Conservation (phyloP, 2,113 vertebrate species). For the Narcine bancroftii region DNA sequence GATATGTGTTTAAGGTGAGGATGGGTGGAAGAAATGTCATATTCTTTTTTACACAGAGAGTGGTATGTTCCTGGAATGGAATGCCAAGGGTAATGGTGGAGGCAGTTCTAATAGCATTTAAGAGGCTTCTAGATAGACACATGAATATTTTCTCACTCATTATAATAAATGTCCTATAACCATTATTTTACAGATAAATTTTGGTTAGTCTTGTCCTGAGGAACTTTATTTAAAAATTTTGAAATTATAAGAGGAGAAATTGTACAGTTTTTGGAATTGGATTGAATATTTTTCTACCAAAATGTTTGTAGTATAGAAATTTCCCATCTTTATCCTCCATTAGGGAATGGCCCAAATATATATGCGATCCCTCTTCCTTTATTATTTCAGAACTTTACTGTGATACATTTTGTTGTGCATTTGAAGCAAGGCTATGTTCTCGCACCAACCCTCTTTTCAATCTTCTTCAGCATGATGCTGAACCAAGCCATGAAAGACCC, state of each 20-base stretch:
- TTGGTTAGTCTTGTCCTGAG: not conserved
- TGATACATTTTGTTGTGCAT: not conserved
- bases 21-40: no score
- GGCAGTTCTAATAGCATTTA: no score
- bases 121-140: no score
- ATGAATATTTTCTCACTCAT: not conserved
- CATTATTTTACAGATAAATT: not conserved
- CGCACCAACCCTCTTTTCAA: no score
- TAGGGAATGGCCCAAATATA: not conserved
- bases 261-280: not conserved
- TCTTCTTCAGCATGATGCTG: no score
- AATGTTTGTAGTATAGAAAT: not conserved
- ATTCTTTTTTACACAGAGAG: no score
- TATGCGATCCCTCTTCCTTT: not conserved
- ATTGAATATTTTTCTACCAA: not conserved
- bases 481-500: no score
- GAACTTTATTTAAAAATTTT: not conserved
- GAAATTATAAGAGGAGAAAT: not conserved
- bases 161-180: not conserved
- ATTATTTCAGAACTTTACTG: not conserved
- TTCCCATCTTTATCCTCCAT: not conserved
- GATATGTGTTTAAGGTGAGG: no score
- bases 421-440: no score
- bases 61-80: no score
- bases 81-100: no score